Base-by-base conservation (phyloP, 1,140 invertebrate genomes). In the Magallana angulata region DNA sequence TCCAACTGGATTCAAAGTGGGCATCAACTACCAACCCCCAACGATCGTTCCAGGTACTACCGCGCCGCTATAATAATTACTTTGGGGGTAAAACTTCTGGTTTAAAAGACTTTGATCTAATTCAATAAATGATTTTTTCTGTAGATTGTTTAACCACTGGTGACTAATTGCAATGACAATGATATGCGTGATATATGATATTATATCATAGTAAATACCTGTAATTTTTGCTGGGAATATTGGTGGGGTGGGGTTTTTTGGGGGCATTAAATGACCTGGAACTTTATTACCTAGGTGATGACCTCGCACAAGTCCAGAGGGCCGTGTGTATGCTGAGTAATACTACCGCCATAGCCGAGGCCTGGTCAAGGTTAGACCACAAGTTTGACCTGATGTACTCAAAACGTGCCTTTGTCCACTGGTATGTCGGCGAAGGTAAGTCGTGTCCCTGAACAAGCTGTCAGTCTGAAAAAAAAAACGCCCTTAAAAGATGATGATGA, bases 1-100 rank as follows among this genome's bases (percentile, higher is more conserved):
- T 95, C 97, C 97, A 76, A 98, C 97, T 91, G 97, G 97, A 5
- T 93, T 93, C 85, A 92, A 93, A 88, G 93, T 93, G 18, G 92
- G 92, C 4, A 91, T 92, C 84, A 93, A 93, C 87, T 91, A 92
- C 86, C 92, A 93, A 64, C 92, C 93, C n/a, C 92, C 92, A 16
- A 97, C 97, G 88, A 97, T 97, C 56, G 97, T 98, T 83, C 97
- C 97, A 60, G 97, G 91, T 87, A 87, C 24, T 24, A 24, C 24
- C 24, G 24, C 0, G 24, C 24, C 24, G 24, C 24, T 24, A 24
- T 24, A 0, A 0, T 24, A 24, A 24, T 24, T 24, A 24, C 24
- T 24, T 24, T 24, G 24, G 24, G 24, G 0, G 24, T 24, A 24
- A 24, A 24, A 24, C 24, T 1, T 24, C 24, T 0, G 4, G 0